phyloP scores from a whole-genome alignment of 2,113 vertebrate genomes.

The Gambusia affinis region DNA sequence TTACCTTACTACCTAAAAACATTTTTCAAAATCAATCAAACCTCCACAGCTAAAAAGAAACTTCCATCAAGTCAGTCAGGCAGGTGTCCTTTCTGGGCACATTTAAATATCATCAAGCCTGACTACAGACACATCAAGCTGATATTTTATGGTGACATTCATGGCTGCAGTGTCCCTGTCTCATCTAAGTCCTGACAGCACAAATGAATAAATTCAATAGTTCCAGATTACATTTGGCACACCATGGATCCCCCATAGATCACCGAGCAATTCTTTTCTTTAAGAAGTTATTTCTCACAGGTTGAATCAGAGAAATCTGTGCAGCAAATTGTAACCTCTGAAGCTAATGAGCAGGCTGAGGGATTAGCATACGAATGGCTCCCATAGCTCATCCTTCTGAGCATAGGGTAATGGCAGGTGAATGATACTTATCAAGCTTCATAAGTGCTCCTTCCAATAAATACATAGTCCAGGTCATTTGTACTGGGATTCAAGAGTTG shows the following conservation, averaged over 20 bases:
- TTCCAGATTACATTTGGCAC: conserved; percentile 75
- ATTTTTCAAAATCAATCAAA: conserved; percentile 17
- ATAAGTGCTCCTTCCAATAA: conserved; percentile 81
- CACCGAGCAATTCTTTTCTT: conserved; percentile 65
- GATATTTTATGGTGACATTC: conserved; percentile 72
- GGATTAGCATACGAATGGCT: conserved; percentile 74
- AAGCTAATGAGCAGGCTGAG: conserved; percentile 63
- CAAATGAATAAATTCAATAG: conserved; percentile 73
- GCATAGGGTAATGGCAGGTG: conserved; percentile 74
- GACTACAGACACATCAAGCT: conserved; percentile 52
- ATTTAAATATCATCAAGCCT: conserved; percentile 28
- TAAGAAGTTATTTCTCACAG: conserved; percentile 54
- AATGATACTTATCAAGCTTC: conserved; percentile 78
- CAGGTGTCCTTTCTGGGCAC: not conserved
- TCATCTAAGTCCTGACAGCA: conserved; percentile 70
- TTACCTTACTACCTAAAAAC: not conserved
- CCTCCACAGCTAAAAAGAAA: conserved; percentile 25
- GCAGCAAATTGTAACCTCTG: conserved; percentile 62
- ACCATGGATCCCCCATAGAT: conserved; percentile 74
- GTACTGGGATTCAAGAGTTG: conserved; percentile 72
- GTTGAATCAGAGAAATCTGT: conserved; percentile 59
- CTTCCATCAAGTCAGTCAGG: conserved; percentile 34
- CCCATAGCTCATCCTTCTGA: conserved; percentile 73
- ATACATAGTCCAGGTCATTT: conserved; percentile 72
- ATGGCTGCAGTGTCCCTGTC: conserved; percentile 70